Conservation (phyloP, 2,888 invertebrate genomes). For the Dryadula phaetusa region DNA sequence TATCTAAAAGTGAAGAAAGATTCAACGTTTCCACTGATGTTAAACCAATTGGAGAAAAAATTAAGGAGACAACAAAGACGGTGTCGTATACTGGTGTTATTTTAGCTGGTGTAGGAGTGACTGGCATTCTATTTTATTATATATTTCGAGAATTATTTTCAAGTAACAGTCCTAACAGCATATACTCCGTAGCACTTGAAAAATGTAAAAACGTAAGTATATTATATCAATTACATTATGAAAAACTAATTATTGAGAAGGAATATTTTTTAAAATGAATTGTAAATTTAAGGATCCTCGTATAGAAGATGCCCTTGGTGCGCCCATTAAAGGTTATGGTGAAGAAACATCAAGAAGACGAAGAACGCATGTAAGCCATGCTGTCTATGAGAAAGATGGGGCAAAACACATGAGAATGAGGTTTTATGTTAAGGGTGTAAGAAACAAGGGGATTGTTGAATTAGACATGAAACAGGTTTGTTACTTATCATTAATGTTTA, state of each 20-base stretch:
- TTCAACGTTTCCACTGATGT: conserved; percentile 83
- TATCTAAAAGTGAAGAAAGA: conserved; percentile 69
- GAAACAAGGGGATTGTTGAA: conserved; percentile 92
- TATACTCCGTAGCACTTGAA: conserved; percentile 91
- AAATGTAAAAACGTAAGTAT: conserved; percentile 86
- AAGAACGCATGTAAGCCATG: conserved; percentile 92
- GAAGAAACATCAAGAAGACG: conserved; percentile 93
- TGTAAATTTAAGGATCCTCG: conserved; percentile 83
- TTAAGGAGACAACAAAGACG: conserved; percentile 96
- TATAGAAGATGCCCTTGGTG: conserved; percentile 93
- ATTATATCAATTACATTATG: not conserved
- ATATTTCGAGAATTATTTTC: conserved; percentile 95
- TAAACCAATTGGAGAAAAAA: conserved; percentile 88
- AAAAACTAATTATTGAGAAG: not conserved
- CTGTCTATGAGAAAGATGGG: conserved; percentile 89
- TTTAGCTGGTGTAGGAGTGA: conserved; percentile 91
- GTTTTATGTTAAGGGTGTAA: conserved; percentile 94
- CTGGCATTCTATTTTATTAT: conserved; percentile 92
- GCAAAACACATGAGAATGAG: conserved; percentile 93
- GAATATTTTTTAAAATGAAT: not conserved
- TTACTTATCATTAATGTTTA: not conserved
- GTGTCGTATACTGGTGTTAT: conserved; percentile 93
- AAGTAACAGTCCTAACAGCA: conserved; percentile 92
- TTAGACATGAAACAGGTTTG: conserved; percentile 93
- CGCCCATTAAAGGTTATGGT: conserved; percentile 94